Percentiles rank a stretch among this genome's conserved stretches.
These are phyloP conservation scores for Trissolcus japonicus DNA, from an alignment of 2,888 invertebrate species.

Conservation along the genomic window DNA sequence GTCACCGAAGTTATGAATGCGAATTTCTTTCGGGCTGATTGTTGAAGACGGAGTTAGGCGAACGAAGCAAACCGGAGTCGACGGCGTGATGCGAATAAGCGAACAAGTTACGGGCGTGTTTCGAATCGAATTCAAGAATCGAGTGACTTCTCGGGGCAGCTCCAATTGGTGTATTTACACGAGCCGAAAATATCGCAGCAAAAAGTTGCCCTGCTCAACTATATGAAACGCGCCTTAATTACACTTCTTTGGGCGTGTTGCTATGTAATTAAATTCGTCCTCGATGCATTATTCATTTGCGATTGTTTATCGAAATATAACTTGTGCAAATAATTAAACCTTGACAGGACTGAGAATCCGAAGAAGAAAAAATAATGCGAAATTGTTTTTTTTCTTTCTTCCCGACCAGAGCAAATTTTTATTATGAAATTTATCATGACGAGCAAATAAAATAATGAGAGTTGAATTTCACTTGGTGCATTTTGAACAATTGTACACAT, in stretches of 20 bases:
- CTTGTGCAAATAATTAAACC: conserved; percentile 27
- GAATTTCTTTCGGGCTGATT: conserved; percentile 71
- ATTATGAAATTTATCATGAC: conserved; percentile 8
- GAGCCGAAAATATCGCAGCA: conserved; percentile 52
- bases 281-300: conserved; percentile 43
- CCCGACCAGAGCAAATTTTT: no score
- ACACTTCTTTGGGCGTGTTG: conserved; percentile 25
- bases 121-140: conserved; percentile 64
- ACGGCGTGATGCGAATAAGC: conserved; percentile 73
- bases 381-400: no score
- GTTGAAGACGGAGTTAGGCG: conserved; percentile 61
- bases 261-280: conserved; percentile 42
- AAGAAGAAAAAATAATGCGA: background rate
- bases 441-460: background rate
- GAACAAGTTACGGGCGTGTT: conserved; percentile 67
- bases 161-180: conserved; percentile 57
- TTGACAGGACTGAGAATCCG: background rate
- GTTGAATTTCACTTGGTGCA: background rate
- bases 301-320: conserved; percentile 32
- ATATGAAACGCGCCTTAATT: conserved; percentile 52
- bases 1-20: conserved; percentile 71
- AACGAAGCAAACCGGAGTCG: conserved; percentile 55
- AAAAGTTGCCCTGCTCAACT: conserved; percentile 43
- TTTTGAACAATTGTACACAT: background rate
- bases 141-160: conserved; percentile 48